phyloP scores from a whole-genome alignment of 2,797 vertebrate species.

The Philypnodon macrostomus region DNA sequence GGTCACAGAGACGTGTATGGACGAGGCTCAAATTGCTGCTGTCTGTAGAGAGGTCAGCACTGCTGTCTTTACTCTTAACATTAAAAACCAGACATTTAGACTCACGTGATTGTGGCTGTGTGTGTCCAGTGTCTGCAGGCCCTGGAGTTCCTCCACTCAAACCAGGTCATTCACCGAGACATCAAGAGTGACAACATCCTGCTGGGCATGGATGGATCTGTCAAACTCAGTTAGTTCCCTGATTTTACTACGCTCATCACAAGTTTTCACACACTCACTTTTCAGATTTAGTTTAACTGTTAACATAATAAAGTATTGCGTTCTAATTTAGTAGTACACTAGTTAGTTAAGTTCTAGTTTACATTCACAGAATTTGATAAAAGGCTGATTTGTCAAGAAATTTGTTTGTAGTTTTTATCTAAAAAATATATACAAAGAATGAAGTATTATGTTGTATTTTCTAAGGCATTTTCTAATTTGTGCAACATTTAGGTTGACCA shows the following conservation, averaged over 20 bases:
- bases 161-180: slow-evolving; percentile 96
- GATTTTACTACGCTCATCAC: too few relatives aligned
- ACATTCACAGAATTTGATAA: too few relatives aligned
- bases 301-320: too few relatives aligned
- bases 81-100: background rate
- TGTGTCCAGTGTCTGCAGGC: slow-evolving; percentile 89
- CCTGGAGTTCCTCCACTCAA: slow-evolving; percentile 93
- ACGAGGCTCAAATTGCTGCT: slow-evolving; percentile 93
- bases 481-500: too few relatives aligned
- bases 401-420: too few relatives aligned
- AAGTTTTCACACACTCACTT: background rate
- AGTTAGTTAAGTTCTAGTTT: too few relatives aligned
- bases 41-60: slow-evolving; percentile 90
- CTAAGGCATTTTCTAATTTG: too few relatives aligned
- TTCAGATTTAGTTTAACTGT: background rate
- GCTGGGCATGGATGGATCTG: slow-evolving; percentile 95
- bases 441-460: too few relatives aligned
- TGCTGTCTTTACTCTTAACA: background rate
- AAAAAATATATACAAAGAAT: too few relatives aligned
- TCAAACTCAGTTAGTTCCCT: slow-evolving; percentile 88
- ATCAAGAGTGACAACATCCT: slow-evolving; percentile 99
- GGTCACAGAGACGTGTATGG: slow-evolving; percentile 96
- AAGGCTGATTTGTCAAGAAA: too few relatives aligned
- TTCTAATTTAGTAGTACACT: too few relatives aligned
- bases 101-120: background rate